A percentile compares a stretch with the other conserved stretches of the same genome.
These are phyloP conservation scores for Habropoda laboriosa DNA, from an alignment of 1,140 invertebrate species.

Conservation along the genomic window DNA sequence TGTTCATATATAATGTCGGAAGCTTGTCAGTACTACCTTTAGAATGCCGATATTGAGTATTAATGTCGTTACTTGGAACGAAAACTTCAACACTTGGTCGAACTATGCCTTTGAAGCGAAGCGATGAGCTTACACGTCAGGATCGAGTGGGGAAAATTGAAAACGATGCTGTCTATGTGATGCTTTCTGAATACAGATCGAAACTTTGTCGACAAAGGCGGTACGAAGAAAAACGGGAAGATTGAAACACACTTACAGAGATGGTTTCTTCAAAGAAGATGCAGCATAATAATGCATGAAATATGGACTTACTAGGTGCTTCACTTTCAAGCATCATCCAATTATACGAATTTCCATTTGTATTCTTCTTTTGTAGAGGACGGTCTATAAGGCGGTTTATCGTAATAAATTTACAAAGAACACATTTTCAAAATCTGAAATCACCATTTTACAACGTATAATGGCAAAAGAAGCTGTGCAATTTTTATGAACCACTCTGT, in stretches of 20 bases:
- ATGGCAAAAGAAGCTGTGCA: too few relatives aligned
- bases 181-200: not conserved
- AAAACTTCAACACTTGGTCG: not conserved
- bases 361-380: too few relatives aligned
- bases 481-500: too few relatives aligned
- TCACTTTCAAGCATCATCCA: too few relatives aligned
- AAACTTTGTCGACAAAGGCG: not conserved
- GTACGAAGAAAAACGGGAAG: too few relatives aligned
- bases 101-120: not conserved
- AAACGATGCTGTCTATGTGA: not conserved
- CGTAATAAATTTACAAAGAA: too few relatives aligned
- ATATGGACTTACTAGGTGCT: too few relatives aligned
- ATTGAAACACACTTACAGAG: not conserved
- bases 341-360: too few relatives aligned
- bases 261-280: not conserved
- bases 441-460: too few relatives aligned
- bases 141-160: constrained; percentile 7
- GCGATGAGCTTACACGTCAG: not conserved
- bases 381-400: too few relatives aligned
- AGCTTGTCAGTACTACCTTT: not conserved
- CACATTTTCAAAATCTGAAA: too few relatives aligned
- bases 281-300: too few relatives aligned
- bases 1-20: not conserved
- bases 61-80: not conserved
- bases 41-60: not conserved